phyloP scores from a whole-genome alignment of 2,888 invertebrate species.

The Acrocyrtus sp. region DNA sequence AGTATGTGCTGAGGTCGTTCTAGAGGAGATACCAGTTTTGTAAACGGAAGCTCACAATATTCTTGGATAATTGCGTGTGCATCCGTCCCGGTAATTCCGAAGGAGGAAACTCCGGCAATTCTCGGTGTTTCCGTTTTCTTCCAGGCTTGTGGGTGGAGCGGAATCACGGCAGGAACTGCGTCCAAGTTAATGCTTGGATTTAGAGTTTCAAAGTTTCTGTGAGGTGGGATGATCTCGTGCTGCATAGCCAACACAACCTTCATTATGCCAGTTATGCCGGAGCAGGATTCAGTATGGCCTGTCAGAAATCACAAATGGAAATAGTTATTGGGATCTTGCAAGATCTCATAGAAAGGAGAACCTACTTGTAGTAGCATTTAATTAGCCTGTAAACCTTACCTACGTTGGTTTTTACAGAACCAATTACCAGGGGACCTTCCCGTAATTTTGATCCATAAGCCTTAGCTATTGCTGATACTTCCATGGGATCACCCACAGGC shows the following conservation, averaged over 20 bases:
- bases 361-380: no score
- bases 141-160: conserved; percentile 24
- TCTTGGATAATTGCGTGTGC: conserved; percentile 36
- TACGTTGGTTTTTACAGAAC: conserved; percentile 42
- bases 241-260: conserved; percentile 28
- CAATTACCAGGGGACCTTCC: conserved; percentile 24
- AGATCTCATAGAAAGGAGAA: no score
- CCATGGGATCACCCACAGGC: conserved; percentile 30
- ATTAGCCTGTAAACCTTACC: no score
- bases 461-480: conserved; percentile 30
- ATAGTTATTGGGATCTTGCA: no score
- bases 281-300: conserved; percentile 38
- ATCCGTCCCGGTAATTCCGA: conserved; percentile 43
- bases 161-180: conserved; percentile 40
- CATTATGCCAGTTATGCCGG: conserved; percentile 38
- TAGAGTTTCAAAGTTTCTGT: conserved; percentile 24
- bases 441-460: conserved; percentile 15
- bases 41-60: background rate
- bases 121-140: background rate
- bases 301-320: no score
- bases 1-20: conserved; percentile 17
- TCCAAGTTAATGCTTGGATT: conserved; percentile 42
- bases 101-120: conserved; percentile 43
- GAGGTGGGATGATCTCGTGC: conserved; percentile 36
- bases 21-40: no score